Evolutionary conservation across 2,888 invertebrate genomes (phyloP).

Genomic region (Malthinus flaveolus): DNA sequence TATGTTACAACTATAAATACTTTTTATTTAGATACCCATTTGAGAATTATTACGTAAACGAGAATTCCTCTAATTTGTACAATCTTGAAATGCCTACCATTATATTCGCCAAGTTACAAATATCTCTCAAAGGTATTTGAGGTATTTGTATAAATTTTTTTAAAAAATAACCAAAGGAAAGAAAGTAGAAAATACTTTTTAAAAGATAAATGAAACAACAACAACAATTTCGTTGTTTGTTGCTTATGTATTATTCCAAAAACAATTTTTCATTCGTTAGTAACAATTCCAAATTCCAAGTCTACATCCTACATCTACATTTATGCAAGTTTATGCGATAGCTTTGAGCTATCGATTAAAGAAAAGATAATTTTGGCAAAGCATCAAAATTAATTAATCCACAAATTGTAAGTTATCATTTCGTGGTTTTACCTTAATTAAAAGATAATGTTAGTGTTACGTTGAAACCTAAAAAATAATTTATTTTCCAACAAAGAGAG

Average conservation of each 20-base stretch:
- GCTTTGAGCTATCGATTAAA: not conserved
- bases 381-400: too few relatives aligned
- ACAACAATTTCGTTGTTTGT: conserved; percentile 1
- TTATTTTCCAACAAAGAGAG: too few relatives aligned
- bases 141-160: conserved; percentile 24
- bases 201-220: conserved; percentile 25
- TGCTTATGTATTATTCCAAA: not conserved
- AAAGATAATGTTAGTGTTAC: too few relatives aligned
- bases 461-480: too few relatives aligned
- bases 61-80: conserved; percentile 16
- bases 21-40: not conserved
- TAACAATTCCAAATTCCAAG: not conserved
- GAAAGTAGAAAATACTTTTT: conserved; percentile 23
- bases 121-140: conserved; percentile 22
- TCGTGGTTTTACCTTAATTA: too few relatives aligned
- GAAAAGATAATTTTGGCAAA: too few relatives aligned
- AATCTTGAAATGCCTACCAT: conserved; percentile 26
- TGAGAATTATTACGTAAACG: too few relatives aligned
- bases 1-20: too few relatives aligned
- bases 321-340: not conserved
- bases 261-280: not conserved
- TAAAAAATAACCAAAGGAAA: not conserved
- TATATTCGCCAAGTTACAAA: conserved; percentile 26
- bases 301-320: too few relatives aligned
- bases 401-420: too few relatives aligned